Conservation (phyloP, 1,140 invertebrate genomes). For the Drosophila kikkawai region DNA sequence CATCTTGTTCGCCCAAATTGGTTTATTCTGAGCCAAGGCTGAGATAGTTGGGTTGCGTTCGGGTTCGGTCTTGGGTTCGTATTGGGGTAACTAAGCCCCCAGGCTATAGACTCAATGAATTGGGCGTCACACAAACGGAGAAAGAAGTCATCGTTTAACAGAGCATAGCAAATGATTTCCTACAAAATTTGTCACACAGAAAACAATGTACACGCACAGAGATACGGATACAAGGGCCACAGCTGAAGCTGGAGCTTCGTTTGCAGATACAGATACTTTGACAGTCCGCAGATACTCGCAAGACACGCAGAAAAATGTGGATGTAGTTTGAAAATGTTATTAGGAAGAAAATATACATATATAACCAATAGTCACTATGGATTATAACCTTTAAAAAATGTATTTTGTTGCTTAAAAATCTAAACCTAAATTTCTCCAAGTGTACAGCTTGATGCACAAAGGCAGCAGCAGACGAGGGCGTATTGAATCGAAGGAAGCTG, state of each 20-base stretch:
- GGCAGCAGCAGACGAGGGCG: conserved; percentile 22
- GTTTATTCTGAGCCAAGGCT: conserved; percentile 43
- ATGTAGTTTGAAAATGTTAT: background rate
- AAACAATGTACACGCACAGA: conserved; percentile 42
- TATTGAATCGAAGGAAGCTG: conserved; percentile 47
- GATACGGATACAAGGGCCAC: conserved; percentile 17
- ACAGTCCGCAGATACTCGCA: conserved; percentile 29
- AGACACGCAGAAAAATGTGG: background rate
- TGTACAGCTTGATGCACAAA: conserved; percentile 32
- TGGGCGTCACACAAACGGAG: conserved; percentile 64
- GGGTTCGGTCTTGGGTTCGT: conserved; percentile 23
- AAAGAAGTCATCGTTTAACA: conserved; percentile 69
- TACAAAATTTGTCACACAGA: conserved; percentile 67
- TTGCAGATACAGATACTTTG: conserved; percentile 40
- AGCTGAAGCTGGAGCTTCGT: conserved; percentile 8
- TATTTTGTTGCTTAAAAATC: background rate
- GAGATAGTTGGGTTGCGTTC: background rate
- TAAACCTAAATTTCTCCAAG: background rate
- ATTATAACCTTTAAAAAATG: background rate
- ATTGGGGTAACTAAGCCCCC: conserved; percentile 31
- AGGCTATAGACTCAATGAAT: conserved; percentile 66
- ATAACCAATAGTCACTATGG: background rate
- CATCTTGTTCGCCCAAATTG: conserved; percentile 38
- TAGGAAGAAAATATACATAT: background rate
- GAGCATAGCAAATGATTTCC: conserved; percentile 74